A percentile compares a stretch with the other conserved stretches of the same genome.
These are phyloP conservation scores for Andrena marginata DNA, from an alignment of 2,888 invertebrate species.

Conservation along the genomic window DNA sequence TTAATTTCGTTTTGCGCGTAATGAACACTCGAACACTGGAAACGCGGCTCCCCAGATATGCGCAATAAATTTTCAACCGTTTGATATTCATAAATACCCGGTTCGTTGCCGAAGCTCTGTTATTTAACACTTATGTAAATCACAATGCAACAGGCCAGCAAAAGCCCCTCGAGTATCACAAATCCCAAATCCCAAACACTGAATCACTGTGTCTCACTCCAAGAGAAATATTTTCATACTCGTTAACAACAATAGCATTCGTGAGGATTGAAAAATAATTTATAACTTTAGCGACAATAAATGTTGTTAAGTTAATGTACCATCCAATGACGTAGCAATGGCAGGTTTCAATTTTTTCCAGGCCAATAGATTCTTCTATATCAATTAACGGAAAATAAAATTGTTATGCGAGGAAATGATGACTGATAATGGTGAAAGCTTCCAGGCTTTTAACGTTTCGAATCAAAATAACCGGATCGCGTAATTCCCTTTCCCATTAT, in stretches of 20 bases:
- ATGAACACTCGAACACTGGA: not conserved
- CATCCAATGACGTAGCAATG: too few species aligned
- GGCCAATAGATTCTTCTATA: not conserved
- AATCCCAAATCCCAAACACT: slow-evolving; percentile 45
- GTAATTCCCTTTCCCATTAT: slow-evolving; percentile 59
- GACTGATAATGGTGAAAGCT: not conserved
- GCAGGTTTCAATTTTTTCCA: too few species aligned
- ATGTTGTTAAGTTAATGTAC: too few species aligned
- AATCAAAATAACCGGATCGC: slow-evolving; percentile 40
- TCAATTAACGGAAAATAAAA: not conserved
- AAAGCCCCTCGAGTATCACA: slow-evolving; percentile 31
- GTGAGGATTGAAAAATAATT: slow-evolving; percentile 22
- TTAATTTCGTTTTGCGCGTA: slow-evolving; percentile 23
- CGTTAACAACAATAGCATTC: slow-evolving; percentile 32
- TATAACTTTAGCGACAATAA: too few species aligned
- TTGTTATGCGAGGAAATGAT: not conserved
- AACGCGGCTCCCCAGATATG: slow-evolving; percentile 10
- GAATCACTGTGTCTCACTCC: slow-evolving; percentile 17
- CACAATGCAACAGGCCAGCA: slow-evolving; percentile 48
- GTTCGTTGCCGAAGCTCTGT: slow-evolving; percentile 32
- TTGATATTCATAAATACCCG: slow-evolving; percentile 53
- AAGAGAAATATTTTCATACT: slow-evolving; percentile 30
- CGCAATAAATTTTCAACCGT: slow-evolving; percentile 19
- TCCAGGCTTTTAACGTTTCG: slow-evolving; percentile 22
- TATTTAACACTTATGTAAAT: slow-evolving; percentile 66